phyloP scores from a whole-genome alignment of 2,888 invertebrate species.

The Pseudolycoriella hygida region DNA sequence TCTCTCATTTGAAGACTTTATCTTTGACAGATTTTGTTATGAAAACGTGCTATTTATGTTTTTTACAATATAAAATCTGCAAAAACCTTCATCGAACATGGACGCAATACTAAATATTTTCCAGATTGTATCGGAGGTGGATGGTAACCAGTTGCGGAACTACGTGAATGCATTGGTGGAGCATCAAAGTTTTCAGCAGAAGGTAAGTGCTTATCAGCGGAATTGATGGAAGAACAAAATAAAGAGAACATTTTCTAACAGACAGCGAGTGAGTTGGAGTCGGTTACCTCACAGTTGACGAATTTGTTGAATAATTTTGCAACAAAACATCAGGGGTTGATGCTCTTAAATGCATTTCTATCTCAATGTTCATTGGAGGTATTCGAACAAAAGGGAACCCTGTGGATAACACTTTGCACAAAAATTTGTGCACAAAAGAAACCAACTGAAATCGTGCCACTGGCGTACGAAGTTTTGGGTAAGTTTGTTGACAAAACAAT shows the following conservation, averaged over 20 bases:
- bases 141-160: slow-evolving; percentile 12
- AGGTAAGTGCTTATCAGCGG: slow-evolving; percentile 12
- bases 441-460: slow-evolving; percentile 9
- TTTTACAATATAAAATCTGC: too few species aligned
- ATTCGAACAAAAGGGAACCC: slow-evolving; percentile 15
- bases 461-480: slow-evolving; percentile 14
- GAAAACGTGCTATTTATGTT: too few species aligned
- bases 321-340: slow-evolving; percentile 14
- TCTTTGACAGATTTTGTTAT: too few species aligned
- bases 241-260: not conserved
- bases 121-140: slow-evolving; percentile 13
- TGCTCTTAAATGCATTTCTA: slow-evolving; percentile 14
- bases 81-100: slow-evolving; percentile 11
- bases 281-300: slow-evolving; percentile 14
- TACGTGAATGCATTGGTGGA: slow-evolving; percentile 16
- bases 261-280: slow-evolving; percentile 7
- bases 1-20: too few species aligned
- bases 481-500: too few species aligned
- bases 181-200: slow-evolving; percentile 15
- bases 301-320: slow-evolving; percentile 14
- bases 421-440: slow-evolving; percentile 16
- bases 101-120: slow-evolving; percentile 15
- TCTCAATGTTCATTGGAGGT: slow-evolving; percentile 15
- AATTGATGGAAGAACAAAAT: not conserved
- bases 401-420: slow-evolving; percentile 16